Evolutionary conservation across 2,888 invertebrate species (phyloP), one percentile per base, ranked within the genome.

Genomic region (Seira musarum): DNA sequence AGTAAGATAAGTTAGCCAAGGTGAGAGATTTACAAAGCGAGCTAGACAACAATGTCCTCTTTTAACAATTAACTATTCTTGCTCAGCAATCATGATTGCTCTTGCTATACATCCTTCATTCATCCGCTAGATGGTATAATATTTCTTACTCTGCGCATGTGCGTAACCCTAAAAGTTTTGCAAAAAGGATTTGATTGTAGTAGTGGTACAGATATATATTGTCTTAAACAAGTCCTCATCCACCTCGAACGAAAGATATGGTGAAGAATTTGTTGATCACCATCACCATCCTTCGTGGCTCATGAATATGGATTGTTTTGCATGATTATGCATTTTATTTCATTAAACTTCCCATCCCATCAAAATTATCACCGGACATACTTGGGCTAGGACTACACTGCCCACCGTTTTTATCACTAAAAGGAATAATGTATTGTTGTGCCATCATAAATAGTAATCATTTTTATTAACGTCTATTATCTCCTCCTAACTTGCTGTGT

Each of bases 231-330:
- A n/a, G n/a, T n/a, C n/a, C n/a, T 49, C 17, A 49, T n/a, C 17
- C 15, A 30, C 30, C 30, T 30, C 30, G 8, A 30, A 30, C n/a
- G n/a, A n/a, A n/a, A n/a, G n/a, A n/a, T n/a, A 8, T 30, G 49
- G 6, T 49, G 49, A n/a, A 30, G 49, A 49, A 49, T 49, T 49
- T 49, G 49, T 49, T 30, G 3, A 49, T 49, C 15, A n/a, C 49
- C 49, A 49, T 49, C 49, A n/a, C 49, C 49, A 49, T 49, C 49
- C 49, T n/a, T 49, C 13, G 15, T 49, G 49, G 49, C 15, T 49
- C 49, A 49, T 49, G 49, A 49, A 49, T 49, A 49, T 49, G 49
- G 49, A 49, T 49, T 49, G 49, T 49, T 49, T 49, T n/a, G 49
- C 15, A 49, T 49, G 49, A 49, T 49, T n/a, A 49, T 49, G 49